Conservation (phyloP, 2,888 invertebrate genomes). For the Xylocampa areola region DNA sequence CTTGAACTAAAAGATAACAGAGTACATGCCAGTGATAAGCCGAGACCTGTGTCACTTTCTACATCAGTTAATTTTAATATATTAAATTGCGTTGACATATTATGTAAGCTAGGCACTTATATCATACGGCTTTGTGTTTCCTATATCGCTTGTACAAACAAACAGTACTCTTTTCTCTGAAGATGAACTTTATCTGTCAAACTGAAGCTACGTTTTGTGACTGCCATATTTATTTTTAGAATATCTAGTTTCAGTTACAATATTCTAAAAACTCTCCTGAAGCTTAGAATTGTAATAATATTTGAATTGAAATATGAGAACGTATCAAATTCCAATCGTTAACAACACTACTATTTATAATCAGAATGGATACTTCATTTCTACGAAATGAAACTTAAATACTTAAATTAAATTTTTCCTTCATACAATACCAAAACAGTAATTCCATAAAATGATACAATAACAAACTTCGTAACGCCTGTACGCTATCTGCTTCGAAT, state of each 20-base stretch:
- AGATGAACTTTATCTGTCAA: too few relatives aligned
- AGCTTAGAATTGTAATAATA: too few relatives aligned
- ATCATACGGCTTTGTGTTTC: too few relatives aligned
- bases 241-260: constrained; percentile 13
- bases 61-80: background rate
- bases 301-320: too few relatives aligned
- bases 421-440: constrained; percentile 6
- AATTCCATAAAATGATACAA: constrained; percentile 20
- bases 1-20: constrained; percentile 41
- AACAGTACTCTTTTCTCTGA: too few relatives aligned
- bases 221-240: too few relatives aligned
- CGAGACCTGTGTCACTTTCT: constrained; percentile 9
- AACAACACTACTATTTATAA: too few relatives aligned
- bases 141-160: too few relatives aligned
- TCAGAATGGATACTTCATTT: constrained; percentile 3
- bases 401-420: constrained; percentile 2
- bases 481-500: constrained; percentile 16
- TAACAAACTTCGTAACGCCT: constrained; percentile 13
- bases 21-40: constrained; percentile 33
- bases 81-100: background rate
- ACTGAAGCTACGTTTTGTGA: too few relatives aligned
- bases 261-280: background rate
- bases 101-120: background rate
- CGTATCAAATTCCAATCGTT: constrained; percentile 1
- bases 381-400: constrained; percentile 1